phyloP scores from a whole-genome alignment of 2,113 vertebrate genomes.

The Vombatus ursinus region DNA sequence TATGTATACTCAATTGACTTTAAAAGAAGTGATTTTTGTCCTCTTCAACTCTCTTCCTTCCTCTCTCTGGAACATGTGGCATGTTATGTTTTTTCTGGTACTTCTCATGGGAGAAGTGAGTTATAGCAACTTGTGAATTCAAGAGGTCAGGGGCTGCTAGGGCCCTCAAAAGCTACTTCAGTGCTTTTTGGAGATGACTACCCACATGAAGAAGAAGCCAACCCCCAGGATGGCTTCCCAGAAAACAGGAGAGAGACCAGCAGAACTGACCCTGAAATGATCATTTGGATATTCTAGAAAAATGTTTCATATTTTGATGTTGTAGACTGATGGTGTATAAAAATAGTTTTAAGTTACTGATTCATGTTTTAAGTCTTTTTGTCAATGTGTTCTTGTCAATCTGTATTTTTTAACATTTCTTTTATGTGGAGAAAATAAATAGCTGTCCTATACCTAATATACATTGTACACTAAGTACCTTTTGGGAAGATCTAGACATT shows the following conservation, averaged over 20 bases:
- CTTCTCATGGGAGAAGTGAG: neutral
- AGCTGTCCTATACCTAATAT: neutral
- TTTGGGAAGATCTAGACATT: neutral
- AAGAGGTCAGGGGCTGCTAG: neutral
- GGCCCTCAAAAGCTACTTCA: neutral
- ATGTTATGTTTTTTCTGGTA: neutral
- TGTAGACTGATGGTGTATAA: neutral
- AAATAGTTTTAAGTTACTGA: neutral
- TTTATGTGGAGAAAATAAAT: neutral
- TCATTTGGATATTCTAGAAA: neutral
- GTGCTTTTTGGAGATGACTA: neutral
- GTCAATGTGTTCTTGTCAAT: neutral
- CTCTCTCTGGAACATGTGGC: neutral
- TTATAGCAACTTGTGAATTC: neutral
- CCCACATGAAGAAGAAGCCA: neutral
- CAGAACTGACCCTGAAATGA: neutral
- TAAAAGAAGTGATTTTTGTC: no score
- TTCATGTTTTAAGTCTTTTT: neutral
- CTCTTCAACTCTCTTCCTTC: no score
- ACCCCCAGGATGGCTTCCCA: neutral
- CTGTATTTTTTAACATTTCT: neutral
- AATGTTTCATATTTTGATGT: neutral
- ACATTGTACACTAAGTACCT: neutral
- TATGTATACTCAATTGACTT: no score
- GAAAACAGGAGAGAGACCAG: neutral